Base-by-base conservation (phyloP, 1,140 invertebrate species). In the Phymorhynchus buccinoides region DNA sequence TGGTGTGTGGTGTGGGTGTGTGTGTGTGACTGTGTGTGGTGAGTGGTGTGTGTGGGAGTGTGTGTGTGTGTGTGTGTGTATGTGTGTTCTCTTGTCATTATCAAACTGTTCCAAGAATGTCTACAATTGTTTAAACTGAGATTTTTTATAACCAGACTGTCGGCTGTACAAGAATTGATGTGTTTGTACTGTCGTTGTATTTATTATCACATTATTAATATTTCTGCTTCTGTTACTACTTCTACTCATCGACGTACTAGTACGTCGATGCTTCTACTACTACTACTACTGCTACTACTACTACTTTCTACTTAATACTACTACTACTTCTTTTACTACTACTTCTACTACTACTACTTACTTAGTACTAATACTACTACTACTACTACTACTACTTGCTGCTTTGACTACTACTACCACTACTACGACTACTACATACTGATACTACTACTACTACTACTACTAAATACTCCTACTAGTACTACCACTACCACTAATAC, bases 331-430 rank as follows among this genome's bases (percentile, higher is more conserved):
- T 80, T 41, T 16, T 80, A 32, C 35, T 12, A 84, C 71, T 81
- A 75, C 62, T 79, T 44, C 79, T 80, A 80, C 79, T 80, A 80
- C 79, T 80, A 80, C 79, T 80, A 80, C 79, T 80, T n/a, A n/a
- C n/a, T n/a, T n/a, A n/a, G n/a, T n/a, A n/a, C n/a, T n/a, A n/a
- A n/a, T n/a, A n/a, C n/a, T n/a, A n/a, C n/a, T n/a, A n/a, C n/a
- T n/a, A n/a, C n/a, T n/a, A n/a, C n/a, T n/a, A n/a, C n/a, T n/a
- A n/a, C n/a, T n/a, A n/a, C n/a, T n/a, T n/a, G n/a, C n/a, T n/a
- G n/a, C n/a, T n/a, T n/a, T n/a, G n/a, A 80, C 79, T 80, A 80
- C 79, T 80, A 80, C 79, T 80, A 80, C 79, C 52, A 83, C 30
- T 75, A 84, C 30, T 35, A 75, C 68, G 9, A 84, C 66, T 77